These are phyloP conservation scores for Glaucidium brasilianum DNA, from an alignment of 2,113 vertebrate genomes.

Conservation along the genomic window DNA sequence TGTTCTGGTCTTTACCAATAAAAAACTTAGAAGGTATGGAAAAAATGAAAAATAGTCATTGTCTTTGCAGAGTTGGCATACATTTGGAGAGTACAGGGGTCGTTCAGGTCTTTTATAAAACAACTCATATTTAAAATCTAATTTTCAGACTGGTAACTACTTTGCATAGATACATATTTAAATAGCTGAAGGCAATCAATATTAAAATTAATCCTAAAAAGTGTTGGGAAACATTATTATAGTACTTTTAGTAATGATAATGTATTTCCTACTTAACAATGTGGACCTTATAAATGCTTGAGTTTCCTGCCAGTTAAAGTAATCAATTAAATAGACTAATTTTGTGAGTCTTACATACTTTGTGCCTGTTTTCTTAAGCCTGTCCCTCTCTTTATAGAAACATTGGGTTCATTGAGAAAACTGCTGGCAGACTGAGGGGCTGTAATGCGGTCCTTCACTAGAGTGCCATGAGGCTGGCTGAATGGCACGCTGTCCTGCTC, in stretches of 20 bases:
- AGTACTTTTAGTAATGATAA: background rate
- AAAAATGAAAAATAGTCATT: background rate
- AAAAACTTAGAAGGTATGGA: background rate
- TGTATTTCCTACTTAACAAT: background rate
- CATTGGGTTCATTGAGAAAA: background rate
- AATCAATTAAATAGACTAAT: background rate
- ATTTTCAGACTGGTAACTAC: background rate
- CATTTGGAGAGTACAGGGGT: background rate
- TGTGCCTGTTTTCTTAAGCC: background rate
- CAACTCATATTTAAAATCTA: background rate
- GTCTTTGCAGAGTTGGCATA: background rate
- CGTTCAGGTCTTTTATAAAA: background rate
- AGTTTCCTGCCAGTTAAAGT: background rate
- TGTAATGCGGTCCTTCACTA: background rate
- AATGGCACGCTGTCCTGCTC: background rate
- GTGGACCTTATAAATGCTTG: slow-evolving; percentile 6
- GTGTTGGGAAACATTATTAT: background rate
- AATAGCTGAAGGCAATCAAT: background rate
- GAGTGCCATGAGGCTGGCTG: background rate
- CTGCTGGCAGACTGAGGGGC: background rate
- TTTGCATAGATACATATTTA: background rate
- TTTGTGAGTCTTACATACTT: background rate
- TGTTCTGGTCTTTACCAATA: background rate
- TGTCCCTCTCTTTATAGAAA: background rate
- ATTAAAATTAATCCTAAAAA: background rate